phyloP scores from a whole-genome alignment of 2,888 invertebrate species.

The Limnephilus marmoratus region DNA sequence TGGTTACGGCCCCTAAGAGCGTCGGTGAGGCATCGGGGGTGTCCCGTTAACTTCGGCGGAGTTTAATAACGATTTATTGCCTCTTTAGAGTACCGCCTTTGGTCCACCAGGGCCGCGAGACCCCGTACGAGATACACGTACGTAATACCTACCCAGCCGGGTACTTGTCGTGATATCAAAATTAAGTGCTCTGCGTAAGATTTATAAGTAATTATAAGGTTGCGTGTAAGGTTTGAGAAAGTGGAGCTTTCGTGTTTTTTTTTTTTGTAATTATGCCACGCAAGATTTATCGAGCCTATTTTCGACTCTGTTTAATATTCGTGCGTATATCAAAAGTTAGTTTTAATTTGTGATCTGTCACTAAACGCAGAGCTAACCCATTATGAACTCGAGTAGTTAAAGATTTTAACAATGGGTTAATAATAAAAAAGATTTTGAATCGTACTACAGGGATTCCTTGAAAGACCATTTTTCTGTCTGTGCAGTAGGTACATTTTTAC shows the following conservation, averaged over 20 bases:
- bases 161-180: conserved; percentile 60
- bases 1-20: conserved; percentile 31
- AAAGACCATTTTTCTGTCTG: no score
- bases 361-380: neutral
- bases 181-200: conserved; percentile 60
- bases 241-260: conserved; percentile 15
- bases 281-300: conserved; percentile 12
- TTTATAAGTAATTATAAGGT: conserved; percentile 60
- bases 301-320: neutral
- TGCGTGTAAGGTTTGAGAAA: conserved; percentile 42
- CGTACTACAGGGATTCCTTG: neutral
- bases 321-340: neutral
- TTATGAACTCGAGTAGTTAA: neutral
- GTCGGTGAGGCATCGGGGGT: conserved; percentile 17
- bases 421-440: neutral
- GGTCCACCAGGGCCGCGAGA: conserved; percentile 16
- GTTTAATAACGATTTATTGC: conserved; percentile 55
- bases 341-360: neutral
- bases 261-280: conserved; percentile 15
- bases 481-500: no score
- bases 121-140: conserved; percentile 27
- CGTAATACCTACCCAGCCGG: neutral
- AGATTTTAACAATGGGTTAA: neutral
- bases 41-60: conserved; percentile 46
- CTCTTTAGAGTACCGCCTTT: conserved; percentile 45